A percentile compares a stretch with the other conserved stretches of the same genome.
These are phyloP conservation scores for Hedya salicella DNA, from an alignment of 2,888 invertebrate species.

Conservation along the genomic window DNA sequence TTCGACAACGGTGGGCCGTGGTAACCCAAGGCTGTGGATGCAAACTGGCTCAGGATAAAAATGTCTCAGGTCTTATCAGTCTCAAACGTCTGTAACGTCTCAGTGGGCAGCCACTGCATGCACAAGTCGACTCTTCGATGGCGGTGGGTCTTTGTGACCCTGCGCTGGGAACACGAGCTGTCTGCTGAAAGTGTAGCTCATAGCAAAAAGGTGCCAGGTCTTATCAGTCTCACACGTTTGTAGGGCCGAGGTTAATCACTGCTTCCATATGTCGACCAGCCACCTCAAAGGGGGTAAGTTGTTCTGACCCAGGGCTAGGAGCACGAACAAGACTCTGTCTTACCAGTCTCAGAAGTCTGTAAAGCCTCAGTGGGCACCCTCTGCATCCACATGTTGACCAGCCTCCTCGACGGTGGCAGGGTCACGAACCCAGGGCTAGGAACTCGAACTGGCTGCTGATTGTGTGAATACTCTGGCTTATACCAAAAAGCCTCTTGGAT, in stretches of 20 bases:
- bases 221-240: conserved; percentile 69
- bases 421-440: conserved; percentile 95
- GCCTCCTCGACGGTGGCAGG: conserved; percentile 86
- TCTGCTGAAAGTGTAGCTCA: conserved; percentile 92
- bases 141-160: conserved; percentile 94
- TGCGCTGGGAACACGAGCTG: conserved; percentile 95
- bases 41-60: too few relatives aligned
- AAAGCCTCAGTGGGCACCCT: conserved; percentile 94
- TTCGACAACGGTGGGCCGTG: too few relatives aligned
- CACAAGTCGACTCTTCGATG: conserved; percentile 89
- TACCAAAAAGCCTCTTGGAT: too few relatives aligned
- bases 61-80: conserved; percentile 84
- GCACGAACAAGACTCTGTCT: too few relatives aligned
- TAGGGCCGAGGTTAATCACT: conserved; percentile 92
- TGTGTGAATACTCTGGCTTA: too few relatives aligned
- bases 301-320: conserved; percentile 95
- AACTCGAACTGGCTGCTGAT: conserved; percentile 95
- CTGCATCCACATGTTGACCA: conserved; percentile 92
- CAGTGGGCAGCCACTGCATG: conserved; percentile 93
- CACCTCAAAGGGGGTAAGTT: conserved; percentile 88
- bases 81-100: conserved; percentile 87
- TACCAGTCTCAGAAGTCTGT: conserved; percentile 92
- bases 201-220: not conserved
- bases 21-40: too few relatives aligned
- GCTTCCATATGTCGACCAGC: conserved; percentile 92